Percentiles rank a stretch among this genome's conserved stretches.
phyloP scores from a whole-genome alignment of 2,797 vertebrate species.

The Xenops minutus region DNA sequence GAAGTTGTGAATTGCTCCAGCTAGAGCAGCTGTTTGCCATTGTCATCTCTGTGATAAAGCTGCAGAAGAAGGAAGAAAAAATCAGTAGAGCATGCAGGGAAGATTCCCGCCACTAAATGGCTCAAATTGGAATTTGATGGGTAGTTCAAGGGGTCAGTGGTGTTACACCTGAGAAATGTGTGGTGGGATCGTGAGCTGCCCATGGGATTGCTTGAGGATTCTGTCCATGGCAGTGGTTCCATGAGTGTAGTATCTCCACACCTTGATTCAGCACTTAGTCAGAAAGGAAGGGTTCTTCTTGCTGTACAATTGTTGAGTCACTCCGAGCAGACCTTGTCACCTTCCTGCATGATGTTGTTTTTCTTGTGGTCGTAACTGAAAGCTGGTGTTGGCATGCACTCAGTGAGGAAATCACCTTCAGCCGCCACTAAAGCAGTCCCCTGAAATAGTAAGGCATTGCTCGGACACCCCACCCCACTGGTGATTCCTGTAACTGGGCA shows the following conservation, averaged over 20 bases:
- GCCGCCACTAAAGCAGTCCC: neutral
- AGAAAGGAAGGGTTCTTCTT: neutral
- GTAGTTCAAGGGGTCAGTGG: neutral
- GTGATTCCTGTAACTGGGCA: neutral
- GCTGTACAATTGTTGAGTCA: neutral
- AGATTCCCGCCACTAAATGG: neutral
- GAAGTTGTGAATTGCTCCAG: neutral
- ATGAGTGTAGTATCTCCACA: neutral
- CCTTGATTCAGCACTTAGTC: conserved; percentile 16
- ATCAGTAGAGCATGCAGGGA: neutral
- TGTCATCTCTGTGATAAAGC: neutral
- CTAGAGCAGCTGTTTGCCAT: neutral
- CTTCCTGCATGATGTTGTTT: neutral
- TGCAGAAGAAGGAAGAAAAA: neutral
- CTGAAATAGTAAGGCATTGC: neutral
- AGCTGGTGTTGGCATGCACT: neutral
- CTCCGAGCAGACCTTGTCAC: neutral
- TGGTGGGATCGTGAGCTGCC: neutral
- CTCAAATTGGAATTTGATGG: neutral
- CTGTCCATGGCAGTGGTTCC: neutral
- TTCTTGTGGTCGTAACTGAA: neutral
- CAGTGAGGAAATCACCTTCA: neutral
- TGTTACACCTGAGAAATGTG: neutral
- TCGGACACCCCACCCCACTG: neutral
- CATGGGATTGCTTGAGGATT: neutral